These are phyloP conservation scores for Micoletzkya japonica DNA, from an alignment of 2,888 invertebrate species.

Conservation along the genomic window DNA sequence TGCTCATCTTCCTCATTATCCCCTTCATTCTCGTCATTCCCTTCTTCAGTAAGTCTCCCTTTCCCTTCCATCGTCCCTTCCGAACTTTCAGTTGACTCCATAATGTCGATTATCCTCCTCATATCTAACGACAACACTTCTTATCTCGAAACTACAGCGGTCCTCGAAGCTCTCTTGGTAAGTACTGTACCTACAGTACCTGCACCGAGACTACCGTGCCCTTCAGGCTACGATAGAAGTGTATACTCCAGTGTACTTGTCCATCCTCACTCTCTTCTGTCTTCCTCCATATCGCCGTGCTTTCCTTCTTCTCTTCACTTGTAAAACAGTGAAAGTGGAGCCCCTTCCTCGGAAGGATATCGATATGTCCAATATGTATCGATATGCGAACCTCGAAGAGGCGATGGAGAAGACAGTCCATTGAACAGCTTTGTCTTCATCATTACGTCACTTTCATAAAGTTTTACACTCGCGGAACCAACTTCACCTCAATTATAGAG, in stretches of 20 bases:
- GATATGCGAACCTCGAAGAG: conserved; percentile 25
- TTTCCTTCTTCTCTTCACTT: background rate
- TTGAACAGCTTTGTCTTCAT: no score
- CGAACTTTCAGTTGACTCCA: conserved; percentile 7
- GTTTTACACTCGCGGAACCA: no score
- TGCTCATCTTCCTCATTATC: conserved; percentile 1
- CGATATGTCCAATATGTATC: conserved; percentile 15
- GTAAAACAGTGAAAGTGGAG: conserved; percentile 15
- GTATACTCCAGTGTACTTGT: background rate
- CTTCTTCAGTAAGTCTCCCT: conserved; percentile 13
- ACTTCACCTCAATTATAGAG: no score
- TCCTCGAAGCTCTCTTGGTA: background rate
- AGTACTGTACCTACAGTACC: no score
- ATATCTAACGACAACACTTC: background rate
- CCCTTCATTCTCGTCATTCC: background rate
- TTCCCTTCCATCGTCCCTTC: background rate
- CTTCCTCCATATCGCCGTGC: conserved; percentile 12
- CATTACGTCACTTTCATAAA: no score
- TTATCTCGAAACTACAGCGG: background rate
- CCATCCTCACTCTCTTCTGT: background rate
- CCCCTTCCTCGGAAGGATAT: conserved; percentile 18
- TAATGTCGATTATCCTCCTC: background rate
- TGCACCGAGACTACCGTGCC: no score
- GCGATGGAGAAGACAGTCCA: conserved; percentile 9
- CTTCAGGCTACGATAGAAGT: background rate